phyloP scores from a whole-genome alignment of 2,888 invertebrate genomes.

The Oscheius sp. region DNA sequence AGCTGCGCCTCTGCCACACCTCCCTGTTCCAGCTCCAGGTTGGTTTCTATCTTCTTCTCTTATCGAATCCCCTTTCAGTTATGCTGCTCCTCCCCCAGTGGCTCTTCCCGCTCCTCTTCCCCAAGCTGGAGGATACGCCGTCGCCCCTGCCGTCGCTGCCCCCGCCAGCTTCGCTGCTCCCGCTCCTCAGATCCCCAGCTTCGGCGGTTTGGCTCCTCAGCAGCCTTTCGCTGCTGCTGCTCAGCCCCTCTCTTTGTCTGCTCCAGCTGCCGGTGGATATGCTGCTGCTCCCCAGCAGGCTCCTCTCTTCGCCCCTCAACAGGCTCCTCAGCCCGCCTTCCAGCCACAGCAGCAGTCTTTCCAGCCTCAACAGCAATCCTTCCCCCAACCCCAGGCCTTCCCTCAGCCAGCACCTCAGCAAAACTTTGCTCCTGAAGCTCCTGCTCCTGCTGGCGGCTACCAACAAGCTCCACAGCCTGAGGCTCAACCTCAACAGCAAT shows the following conservation, averaged over 20 bases:
- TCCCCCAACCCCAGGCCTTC: not conserved
- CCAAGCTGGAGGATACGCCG: slow-evolving; percentile 31
- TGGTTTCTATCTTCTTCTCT: not conserved
- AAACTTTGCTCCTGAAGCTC: not conserved
- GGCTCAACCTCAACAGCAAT: not conserved
- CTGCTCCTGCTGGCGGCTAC: not conserved
- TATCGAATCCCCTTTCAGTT: slow-evolving; percentile 7
- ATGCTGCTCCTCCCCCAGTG: slow-evolving; percentile 22
- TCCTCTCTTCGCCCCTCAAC: slow-evolving; percentile 18
- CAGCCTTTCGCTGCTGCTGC: slow-evolving; percentile 1
- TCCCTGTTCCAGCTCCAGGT: slow-evolving; percentile 49
- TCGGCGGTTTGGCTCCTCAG: slow-evolving; percentile 17
- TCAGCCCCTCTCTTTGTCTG: not conserved
- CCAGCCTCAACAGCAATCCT: too few species aligned
- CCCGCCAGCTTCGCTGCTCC: slow-evolving; percentile 8
- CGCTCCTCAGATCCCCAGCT: slow-evolving; percentile 14
- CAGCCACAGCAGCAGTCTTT: too few species aligned
- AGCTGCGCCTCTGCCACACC: slow-evolving; percentile 26
- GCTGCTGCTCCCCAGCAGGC: not conserved
- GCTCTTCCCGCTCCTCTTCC: slow-evolving; percentile 19
- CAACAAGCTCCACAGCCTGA: slow-evolving; percentile 7
- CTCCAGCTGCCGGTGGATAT: not conserved
- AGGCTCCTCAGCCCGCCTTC: slow-evolving; percentile 18
- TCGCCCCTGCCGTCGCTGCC: slow-evolving; percentile 26
- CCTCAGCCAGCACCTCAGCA: slow-evolving; percentile 3